A percentile compares a stretch with the other conserved stretches of the same genome.
Evolutionary conservation across 2,888 invertebrate genomes (phyloP).

Genomic region (Meteorus cinctellus): DNA sequence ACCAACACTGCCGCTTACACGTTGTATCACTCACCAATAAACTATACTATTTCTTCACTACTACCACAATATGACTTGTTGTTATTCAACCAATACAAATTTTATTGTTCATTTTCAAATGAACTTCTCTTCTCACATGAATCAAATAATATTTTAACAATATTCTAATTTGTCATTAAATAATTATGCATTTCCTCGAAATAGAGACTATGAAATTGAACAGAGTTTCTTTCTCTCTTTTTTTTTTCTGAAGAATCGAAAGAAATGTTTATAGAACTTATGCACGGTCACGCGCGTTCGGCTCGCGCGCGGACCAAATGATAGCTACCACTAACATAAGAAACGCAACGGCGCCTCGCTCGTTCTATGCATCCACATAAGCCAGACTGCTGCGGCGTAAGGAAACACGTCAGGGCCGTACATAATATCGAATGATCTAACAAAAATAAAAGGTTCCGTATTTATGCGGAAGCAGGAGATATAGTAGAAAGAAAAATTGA

Average conservation of each 20-base stretch:
- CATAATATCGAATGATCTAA: neutral
- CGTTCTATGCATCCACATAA: slow-evolving; percentile 58
- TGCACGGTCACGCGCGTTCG: slow-evolving; percentile 53
- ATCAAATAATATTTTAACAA: too few species aligned
- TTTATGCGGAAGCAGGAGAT: neutral
- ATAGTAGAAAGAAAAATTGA: neutral
- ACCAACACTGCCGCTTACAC: slow-evolving; percentile 24
- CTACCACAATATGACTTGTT: neutral
- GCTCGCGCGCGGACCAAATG: slow-evolving; percentile 56
- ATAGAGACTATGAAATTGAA: too few species aligned
- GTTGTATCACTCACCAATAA: neutral
- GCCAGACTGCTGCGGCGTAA: slow-evolving; percentile 58
- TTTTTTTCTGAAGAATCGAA: neutral
- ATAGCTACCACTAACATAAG: slow-evolving; percentile 68
- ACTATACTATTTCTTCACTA: neutral
- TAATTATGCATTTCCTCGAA: too few species aligned
- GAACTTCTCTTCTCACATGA: too few species aligned
- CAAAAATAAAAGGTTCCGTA: neutral
- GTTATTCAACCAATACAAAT: neutral
- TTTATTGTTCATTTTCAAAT: neutral
- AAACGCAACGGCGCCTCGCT: slow-evolving; percentile 60
- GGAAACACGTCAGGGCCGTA: slow-evolving; percentile 66
- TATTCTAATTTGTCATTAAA: too few species aligned
- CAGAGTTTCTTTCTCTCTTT: neutral
- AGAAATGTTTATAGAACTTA: neutral